These are phyloP conservation scores for Diplazon laetatorius DNA, from an alignment of 2,888 invertebrate genomes.

Conservation along the genomic window DNA sequence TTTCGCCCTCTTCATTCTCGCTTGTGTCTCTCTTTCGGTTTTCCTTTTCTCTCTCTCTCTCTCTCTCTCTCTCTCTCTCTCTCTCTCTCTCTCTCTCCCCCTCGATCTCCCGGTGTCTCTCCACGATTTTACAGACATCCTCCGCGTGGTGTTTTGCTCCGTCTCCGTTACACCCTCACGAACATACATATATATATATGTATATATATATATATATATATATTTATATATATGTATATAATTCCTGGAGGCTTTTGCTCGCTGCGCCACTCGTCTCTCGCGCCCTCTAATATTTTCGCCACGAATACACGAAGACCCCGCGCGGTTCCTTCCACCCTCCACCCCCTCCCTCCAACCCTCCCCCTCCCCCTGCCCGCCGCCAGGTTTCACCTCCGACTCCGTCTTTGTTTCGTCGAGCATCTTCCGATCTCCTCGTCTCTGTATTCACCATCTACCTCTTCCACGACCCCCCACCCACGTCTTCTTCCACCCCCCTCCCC, in stretches of 20 bases:
- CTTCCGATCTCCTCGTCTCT: slow-evolving; percentile 28
- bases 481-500: neutral
- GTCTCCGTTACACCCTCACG: slow-evolving; percentile 13
- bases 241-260: too few relatives aligned
- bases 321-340: neutral
- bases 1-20: slow-evolving; percentile 27
- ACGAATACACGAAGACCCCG: neutral
- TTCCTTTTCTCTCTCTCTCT: slow-evolving; percentile 44
- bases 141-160: slow-evolving; percentile 11
- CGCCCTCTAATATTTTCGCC: too few relatives aligned
- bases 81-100: slow-evolving; percentile 29
- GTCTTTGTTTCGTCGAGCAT: slow-evolving; percentile 36
- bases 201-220: too few relatives aligned
- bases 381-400: slow-evolving; percentile 31
- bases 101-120: slow-evolving; percentile 24
- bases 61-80: slow-evolving; percentile 53
- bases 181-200: too few relatives aligned
- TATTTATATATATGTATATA: too few relatives aligned
- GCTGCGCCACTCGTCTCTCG: too few relatives aligned
- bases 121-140: slow-evolving; percentile 35
- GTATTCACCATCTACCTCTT: too few relatives aligned
- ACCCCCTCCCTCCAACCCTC: too few relatives aligned
- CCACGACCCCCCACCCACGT: too few relatives aligned
- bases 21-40: slow-evolving; percentile 57
- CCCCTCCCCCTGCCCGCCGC: too few relatives aligned